These are phyloP conservation scores for Euzophera pinguis DNA, from an alignment of 2,888 invertebrate species.

Conservation along the genomic window DNA sequence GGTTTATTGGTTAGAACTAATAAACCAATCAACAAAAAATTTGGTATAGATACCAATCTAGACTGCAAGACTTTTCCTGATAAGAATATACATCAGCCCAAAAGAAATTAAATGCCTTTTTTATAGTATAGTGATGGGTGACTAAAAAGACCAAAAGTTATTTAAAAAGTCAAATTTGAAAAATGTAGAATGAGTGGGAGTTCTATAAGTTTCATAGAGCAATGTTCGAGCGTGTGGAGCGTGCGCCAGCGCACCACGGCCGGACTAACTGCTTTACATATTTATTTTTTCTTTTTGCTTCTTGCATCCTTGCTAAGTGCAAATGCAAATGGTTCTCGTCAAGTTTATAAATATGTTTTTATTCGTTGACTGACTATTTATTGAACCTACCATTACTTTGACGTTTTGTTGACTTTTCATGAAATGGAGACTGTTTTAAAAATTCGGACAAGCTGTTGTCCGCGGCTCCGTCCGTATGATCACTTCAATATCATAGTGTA, in stretches of 20 bases:
- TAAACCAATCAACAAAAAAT: too few relatives aligned
- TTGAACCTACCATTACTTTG: conserved; percentile 46
- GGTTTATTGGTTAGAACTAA: too few relatives aligned
- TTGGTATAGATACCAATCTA: too few relatives aligned
- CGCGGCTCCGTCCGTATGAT: too few relatives aligned
- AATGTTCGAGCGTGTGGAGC: conserved; percentile 10
- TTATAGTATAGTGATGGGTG: too few relatives aligned
- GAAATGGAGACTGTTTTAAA: neutral
- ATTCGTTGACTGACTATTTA: conserved; percentile 54
- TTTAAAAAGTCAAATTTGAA: neutral
- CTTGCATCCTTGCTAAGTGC: conserved; percentile 60
- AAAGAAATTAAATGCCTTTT: too few relatives aligned
- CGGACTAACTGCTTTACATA: conserved; percentile 46
- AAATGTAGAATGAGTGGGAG: neutral
- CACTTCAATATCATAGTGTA: too few relatives aligned
- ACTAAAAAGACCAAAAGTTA: neutral
- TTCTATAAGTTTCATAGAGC: conserved; percentile 16
- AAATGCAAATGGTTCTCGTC: conserved; percentile 66
- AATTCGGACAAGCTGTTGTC: neutral
- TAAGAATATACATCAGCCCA: too few relatives aligned
- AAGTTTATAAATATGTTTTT: conserved; percentile 68
- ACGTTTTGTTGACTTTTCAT: conserved; percentile 24
- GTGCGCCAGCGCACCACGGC: conserved; percentile 33
- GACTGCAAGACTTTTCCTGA: too few relatives aligned
- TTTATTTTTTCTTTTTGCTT: conserved; percentile 55